Conservation (phyloP, 2,888 invertebrate genomes). For the Hydropsyche betteni region DNA sequence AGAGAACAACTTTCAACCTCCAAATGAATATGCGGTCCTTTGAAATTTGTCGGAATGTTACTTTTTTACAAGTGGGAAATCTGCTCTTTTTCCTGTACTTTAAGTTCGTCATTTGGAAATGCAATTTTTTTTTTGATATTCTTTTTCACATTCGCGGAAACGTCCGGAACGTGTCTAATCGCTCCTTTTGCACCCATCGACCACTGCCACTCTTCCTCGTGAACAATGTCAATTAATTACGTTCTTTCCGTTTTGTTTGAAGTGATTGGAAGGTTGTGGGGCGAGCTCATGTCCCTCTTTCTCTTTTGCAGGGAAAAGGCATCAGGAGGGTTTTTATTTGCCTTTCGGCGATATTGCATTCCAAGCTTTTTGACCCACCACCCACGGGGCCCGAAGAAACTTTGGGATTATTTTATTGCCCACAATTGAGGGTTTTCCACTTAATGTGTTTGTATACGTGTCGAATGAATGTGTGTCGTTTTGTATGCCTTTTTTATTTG, state of each 20-base stretch:
- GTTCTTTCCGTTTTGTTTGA: slow-evolving; percentile 49
- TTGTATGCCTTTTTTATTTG: no score
- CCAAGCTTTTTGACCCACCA: no score
- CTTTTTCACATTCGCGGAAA: background rate
- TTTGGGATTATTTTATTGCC: slow-evolving; percentile 34
- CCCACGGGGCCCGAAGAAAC: slow-evolving; percentile 10
- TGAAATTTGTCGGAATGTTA: no score
- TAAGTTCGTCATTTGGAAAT: no score
- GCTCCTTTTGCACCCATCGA: slow-evolving; percentile 25
- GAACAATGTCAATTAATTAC: slow-evolving; percentile 49
- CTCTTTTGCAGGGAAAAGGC: no score
- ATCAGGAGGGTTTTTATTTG: slow-evolving; percentile 39
- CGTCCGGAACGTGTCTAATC: slow-evolving; percentile 45
- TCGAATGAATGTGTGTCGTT: no score
- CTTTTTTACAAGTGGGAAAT: no score
- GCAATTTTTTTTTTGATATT: no score
- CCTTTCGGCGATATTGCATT: slow-evolving; percentile 42
- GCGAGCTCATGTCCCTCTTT: background rate
- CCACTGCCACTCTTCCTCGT: background rate
- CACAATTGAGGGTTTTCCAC: slow-evolving; percentile 24
- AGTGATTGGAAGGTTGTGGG: slow-evolving; percentile 42
- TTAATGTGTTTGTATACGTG: slow-evolving; percentile 1
- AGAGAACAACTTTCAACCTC: slow-evolving; percentile 6
- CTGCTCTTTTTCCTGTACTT: no score
- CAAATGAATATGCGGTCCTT: background rate